Conservation (phyloP, 2,797 vertebrate genomes). For the Pseudochirops cupreus region DNA sequence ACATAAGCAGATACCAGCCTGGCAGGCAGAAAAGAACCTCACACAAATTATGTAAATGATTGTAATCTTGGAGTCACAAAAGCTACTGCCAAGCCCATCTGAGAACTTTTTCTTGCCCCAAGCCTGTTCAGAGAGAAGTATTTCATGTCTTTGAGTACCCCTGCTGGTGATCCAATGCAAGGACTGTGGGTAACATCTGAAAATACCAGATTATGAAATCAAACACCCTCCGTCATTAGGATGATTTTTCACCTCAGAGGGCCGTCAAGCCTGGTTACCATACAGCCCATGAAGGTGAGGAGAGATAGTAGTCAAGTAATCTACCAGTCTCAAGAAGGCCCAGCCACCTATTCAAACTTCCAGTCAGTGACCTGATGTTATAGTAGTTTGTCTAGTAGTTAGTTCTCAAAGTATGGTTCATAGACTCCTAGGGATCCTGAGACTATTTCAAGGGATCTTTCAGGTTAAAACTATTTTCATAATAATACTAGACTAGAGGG, state of each 20-base stretch:
- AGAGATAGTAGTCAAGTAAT: background rate
- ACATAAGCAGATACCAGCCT: background rate
- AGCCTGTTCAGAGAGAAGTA: background rate
- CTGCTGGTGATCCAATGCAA: background rate
- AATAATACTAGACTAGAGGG: background rate
- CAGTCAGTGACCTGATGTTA: background rate
- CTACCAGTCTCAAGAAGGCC: background rate
- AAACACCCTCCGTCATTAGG: background rate
- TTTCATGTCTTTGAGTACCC: background rate
- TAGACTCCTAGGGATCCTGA: background rate
- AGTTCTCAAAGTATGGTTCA: background rate
- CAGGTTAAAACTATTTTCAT: background rate
- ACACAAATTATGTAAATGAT: background rate
- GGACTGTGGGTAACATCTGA: background rate
- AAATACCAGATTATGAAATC: background rate
- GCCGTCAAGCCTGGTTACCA: background rate
- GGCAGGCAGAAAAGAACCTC: background rate
- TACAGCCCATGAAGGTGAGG: background rate
- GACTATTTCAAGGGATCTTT: background rate
- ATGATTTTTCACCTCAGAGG: background rate
- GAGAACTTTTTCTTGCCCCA: background rate
- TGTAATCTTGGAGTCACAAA: background rate
- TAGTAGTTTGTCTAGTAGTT: background rate
- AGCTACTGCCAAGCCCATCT: background rate
- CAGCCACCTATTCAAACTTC: background rate